Percentiles rank a stretch among this genome's conserved stretches.
Evolutionary conservation across 1,140 invertebrate species (phyloP).

Genomic region (Drosophila ercepeae): DNA sequence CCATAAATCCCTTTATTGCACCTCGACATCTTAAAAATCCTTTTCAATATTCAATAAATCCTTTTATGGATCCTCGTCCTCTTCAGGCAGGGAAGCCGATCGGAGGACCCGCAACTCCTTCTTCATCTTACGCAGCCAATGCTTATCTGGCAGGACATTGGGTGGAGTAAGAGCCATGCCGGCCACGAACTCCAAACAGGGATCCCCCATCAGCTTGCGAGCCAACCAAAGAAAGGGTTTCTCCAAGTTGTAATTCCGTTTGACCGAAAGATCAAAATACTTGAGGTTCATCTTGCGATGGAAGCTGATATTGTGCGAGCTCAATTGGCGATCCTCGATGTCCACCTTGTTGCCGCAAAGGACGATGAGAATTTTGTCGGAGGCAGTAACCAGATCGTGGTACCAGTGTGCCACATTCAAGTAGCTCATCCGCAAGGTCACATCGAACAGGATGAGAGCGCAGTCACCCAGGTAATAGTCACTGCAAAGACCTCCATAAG

Average conservation of each 20-base stretch:
- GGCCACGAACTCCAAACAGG: constrained; percentile 99
- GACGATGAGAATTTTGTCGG: constrained; percentile 99
- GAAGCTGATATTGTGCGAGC: constrained; percentile 99
- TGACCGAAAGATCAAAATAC: constrained; percentile 99
- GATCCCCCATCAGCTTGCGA: constrained; percentile 98
- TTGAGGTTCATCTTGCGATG: constrained; percentile 99
- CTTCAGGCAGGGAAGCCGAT: constrained; percentile 95
- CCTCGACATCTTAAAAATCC: no score
- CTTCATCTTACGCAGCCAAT: constrained; percentile 98
- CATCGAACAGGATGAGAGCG: constrained; percentile 99
- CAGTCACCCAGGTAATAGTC: constrained; percentile 99
- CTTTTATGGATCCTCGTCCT: constrained; percentile 96
- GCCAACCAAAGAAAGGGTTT: constrained; percentile 99
- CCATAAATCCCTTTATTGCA: no score
- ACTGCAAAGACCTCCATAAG: constrained; percentile 99
- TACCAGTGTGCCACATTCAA: constrained; percentile 99
- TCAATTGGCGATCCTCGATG: constrained; percentile 99
- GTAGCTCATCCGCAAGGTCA: constrained; percentile 99
- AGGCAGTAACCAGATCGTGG: constrained; percentile 98
- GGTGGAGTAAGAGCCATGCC: constrained; percentile 99
- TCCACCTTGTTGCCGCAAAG: constrained; percentile 99
- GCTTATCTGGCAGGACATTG: constrained; percentile 99
- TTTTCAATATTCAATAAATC: not conserved
- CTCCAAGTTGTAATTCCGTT: constrained; percentile 99
- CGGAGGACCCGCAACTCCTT: constrained; percentile 97